A percentile compares a stretch with the other conserved stretches of the same genome.
Conservation (phyloP, 2,113 vertebrate genomes). For the Peucedramus taeniatus region DNA sequence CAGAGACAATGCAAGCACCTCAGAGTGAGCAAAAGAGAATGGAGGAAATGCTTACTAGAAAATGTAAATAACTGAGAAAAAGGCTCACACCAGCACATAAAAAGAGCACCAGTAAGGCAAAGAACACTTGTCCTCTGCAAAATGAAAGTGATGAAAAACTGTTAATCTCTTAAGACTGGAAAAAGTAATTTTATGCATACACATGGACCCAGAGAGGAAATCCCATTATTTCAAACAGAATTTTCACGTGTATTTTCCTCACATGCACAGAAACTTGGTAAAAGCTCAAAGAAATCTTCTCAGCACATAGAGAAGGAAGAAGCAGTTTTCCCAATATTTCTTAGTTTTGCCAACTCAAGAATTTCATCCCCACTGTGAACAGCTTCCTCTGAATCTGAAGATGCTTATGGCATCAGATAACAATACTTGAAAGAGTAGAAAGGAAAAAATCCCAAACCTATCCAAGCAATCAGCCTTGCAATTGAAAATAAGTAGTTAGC, state of each 20-base stretch:
- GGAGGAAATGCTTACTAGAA: neutral
- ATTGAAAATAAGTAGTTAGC: neutral
- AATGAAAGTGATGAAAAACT: neutral
- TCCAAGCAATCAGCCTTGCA: neutral
- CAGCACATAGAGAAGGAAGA: neutral
- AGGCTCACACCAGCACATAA: neutral
- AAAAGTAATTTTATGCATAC: neutral
- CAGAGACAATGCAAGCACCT: neutral
- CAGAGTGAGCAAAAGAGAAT: neutral
- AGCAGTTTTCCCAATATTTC: neutral
- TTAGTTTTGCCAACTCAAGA: conserved; percentile 36
- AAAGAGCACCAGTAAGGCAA: neutral
- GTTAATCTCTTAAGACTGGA: neutral
- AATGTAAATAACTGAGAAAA: neutral
- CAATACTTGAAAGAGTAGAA: conserved; percentile 51
- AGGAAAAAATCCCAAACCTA: neutral
- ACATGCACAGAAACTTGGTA: neutral
- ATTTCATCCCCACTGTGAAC: conserved; percentile 55
- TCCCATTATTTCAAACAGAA: neutral
- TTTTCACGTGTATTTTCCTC: neutral
- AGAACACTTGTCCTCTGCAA: neutral
- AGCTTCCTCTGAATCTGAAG: conserved; percentile 33
- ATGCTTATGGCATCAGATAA: conserved; percentile 53
- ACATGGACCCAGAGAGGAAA: neutral
- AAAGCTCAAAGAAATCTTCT: neutral